Conservation (phyloP, 1,140 invertebrate genomes). For the Ceratosolen fusciceps region DNA sequence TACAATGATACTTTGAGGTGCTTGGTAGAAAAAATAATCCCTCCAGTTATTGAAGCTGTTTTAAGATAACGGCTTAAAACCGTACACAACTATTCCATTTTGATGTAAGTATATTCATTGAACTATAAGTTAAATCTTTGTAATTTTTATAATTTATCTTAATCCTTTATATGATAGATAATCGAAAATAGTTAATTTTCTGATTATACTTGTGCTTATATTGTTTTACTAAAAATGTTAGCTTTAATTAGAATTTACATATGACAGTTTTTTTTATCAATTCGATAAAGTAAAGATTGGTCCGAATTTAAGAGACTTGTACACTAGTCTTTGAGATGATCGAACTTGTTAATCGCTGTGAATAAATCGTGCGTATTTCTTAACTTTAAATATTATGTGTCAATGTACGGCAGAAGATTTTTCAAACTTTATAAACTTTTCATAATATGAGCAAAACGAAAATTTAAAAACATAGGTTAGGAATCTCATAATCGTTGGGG, state of each 20-base stretch:
- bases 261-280: slow-evolving; percentile 1
- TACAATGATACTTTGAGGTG: not conserved
- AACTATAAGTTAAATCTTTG: slow-evolving; percentile 19
- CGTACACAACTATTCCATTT: not conserved
- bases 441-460: slow-evolving; percentile 30
- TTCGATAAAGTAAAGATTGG: slow-evolving; percentile 26
- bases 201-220: not conserved
- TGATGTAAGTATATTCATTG: not conserved
- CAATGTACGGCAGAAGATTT: slow-evolving; percentile 15
- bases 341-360: slow-evolving; percentile 62
- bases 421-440: slow-evolving; percentile 11
- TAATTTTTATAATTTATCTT: slow-evolving; percentile 28
- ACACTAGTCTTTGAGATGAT: slow-evolving; percentile 55
- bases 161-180: slow-evolving; percentile 5
- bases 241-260: slow-evolving; percentile 18
- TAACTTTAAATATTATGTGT: slow-evolving; percentile 5
- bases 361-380: slow-evolving; percentile 44
- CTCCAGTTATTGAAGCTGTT: too few species aligned
- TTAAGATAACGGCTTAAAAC: too few species aligned
- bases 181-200: not conserved
- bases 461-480: slow-evolving; percentile 36
- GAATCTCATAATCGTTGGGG: slow-evolving; percentile 56
- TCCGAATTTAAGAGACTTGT: slow-evolving; percentile 24
- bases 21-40: not conserved
- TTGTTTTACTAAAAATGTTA: not conserved